Evolutionary conservation across 2,888 invertebrate species (phyloP).

Genomic region (Orthosia gracilis): DNA sequence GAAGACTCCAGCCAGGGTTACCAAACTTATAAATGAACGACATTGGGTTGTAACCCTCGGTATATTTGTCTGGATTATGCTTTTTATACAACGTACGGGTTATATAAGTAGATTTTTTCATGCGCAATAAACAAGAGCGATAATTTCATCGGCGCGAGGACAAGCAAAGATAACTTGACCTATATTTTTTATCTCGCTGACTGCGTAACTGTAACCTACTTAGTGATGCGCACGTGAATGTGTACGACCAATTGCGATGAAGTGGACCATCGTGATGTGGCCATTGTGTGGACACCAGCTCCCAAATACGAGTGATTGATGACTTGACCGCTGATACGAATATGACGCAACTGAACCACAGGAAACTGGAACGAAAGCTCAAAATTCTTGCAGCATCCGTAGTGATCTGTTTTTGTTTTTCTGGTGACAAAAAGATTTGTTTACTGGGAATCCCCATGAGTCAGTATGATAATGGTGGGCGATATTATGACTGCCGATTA

Average conservation of each 20-base stretch:
- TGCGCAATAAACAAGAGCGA: slow-evolving; percentile 85
- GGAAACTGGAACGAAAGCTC: slow-evolving; percentile 32
- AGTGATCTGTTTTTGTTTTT: slow-evolving; percentile 29
- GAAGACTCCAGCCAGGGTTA: slow-evolving; percentile 54
- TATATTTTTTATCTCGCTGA: slow-evolving; percentile 89
- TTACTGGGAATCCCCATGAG: slow-evolving; percentile 58
- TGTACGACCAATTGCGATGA: slow-evolving; percentile 78
- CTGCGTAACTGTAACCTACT: slow-evolving; percentile 88
- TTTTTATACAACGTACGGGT: slow-evolving; percentile 64
- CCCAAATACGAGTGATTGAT: slow-evolving; percentile 72
- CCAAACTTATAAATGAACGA: slow-evolving; percentile 59
- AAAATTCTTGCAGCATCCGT: slow-evolving; percentile 23
- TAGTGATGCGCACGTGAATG: slow-evolving; percentile 81
- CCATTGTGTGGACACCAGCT: slow-evolving; percentile 66
- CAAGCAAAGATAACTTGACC: slow-evolving; percentile 90
- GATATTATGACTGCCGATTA: slow-evolving; percentile 38
- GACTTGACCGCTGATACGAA: slow-evolving; percentile 60
- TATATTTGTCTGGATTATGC: slow-evolving; percentile 65
- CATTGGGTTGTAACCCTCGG: slow-evolving; percentile 66
- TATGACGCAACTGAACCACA: slow-evolving; percentile 68
- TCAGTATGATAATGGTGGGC: slow-evolving; percentile 51
- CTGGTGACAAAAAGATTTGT: slow-evolving; percentile 20
- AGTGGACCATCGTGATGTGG: slow-evolving; percentile 75
- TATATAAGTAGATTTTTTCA: slow-evolving; percentile 83
- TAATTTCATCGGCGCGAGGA: slow-evolving; percentile 90